Conservation (phyloP, 1,140 invertebrate genomes). For the Eurosta solidaginis region DNA sequence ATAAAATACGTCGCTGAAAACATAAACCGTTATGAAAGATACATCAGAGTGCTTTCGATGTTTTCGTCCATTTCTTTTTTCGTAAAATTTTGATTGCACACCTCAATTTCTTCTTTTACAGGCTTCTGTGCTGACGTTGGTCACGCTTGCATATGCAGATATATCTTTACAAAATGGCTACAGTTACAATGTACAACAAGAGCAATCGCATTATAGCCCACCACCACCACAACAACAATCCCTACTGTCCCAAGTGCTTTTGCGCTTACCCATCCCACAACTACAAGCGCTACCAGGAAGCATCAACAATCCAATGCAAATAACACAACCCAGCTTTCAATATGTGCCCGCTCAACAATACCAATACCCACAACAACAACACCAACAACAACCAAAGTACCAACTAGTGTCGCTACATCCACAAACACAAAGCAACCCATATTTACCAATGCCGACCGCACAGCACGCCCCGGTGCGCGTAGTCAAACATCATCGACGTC, state of each 20-base stretch:
- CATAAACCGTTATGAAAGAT: too few relatives aligned
- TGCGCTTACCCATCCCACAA: not conserved
- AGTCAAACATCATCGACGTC: constrained; percentile 37
- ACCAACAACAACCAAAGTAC: constrained; percentile 37
- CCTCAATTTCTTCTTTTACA: too few relatives aligned
- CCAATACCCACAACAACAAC: constrained; percentile 40
- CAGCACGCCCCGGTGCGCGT: constrained; percentile 39
- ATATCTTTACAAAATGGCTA: constrained; percentile 51
- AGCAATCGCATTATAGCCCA: constrained; percentile 9
- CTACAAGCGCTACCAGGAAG: not conserved
- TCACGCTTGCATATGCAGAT: constrained; percentile 43
- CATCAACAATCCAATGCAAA: not conserved
- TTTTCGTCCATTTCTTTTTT: too few relatives aligned
- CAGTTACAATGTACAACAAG: constrained; percentile 45
- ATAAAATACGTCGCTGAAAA: too few relatives aligned
- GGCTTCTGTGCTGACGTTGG: constrained; percentile 45
- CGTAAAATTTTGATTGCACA: too few relatives aligned
- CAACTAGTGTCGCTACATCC: constrained; percentile 40
- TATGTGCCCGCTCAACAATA: constrained; percentile 39
- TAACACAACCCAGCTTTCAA: constrained; percentile 29
- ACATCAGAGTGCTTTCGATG: too few relatives aligned
- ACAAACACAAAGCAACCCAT: not conserved
- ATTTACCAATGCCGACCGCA: constrained; percentile 31
- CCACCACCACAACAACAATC: not conserved
- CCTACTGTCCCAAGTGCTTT: not conserved